Base-by-base conservation (phyloP, 2,113 vertebrate genomes). In the Tachysurus vachellii region DNA sequence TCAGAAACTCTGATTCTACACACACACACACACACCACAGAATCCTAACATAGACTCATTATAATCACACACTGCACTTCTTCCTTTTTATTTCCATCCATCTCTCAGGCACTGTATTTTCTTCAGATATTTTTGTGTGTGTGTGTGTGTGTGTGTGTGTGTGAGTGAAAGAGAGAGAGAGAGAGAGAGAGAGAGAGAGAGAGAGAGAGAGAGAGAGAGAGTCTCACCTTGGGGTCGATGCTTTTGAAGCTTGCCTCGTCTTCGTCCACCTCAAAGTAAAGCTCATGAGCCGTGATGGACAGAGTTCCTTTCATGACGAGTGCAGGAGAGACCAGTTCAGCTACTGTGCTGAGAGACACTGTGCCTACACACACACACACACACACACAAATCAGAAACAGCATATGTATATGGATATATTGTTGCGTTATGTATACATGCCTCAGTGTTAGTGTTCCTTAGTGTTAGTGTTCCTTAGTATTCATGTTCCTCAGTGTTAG, bases 231-330 rank as follows among this genome's bases (percentile, higher is more conserved):
- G 1, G 97, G 95, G 93, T 99, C 98, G 87, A 97, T 96, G 95
- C 96, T 96, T 95, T 96, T 99, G 95, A 98, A 99, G 95, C 93
- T 93, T 66, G 96, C 93, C 85, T 99, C 98, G 86, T 99, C 98
- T 93, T 99, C 98, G 90, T 99, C 98, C 93, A 99, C 98, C 93
- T 99, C 98, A 90, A 99, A 99, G 95, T 96, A 99, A 90, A 99
- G 95, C 94, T 99, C 98, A 54, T 96, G 97, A 90, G 96, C 93
- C 86, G 97, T 99, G 95, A 99, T 94, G 90, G 98, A 99, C 92
- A 99, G 95, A 62, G 96, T 99, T 83, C 98, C 98, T 93, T 94
- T 97, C 91, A 97, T 94, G 81, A 97, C 96, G 17, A 91, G 93
- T 0, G 97, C 97, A 83, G 97, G 97, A 91, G 97, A 96, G 91